These are phyloP conservation scores for Tortrix viridana DNA, from an alignment of 2,888 invertebrate species.

Conservation along the genomic window DNA sequence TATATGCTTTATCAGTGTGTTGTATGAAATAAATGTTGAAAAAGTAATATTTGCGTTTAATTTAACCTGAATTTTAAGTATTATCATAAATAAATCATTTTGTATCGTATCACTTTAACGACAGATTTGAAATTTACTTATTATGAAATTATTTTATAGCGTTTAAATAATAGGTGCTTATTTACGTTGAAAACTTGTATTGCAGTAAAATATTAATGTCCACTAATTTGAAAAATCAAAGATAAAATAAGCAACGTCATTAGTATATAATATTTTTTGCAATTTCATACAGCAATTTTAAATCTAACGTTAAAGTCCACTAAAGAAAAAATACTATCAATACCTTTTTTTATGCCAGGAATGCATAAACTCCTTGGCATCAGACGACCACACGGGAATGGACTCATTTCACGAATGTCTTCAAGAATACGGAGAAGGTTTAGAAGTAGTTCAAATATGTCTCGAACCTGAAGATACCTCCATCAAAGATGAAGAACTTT, in stretches of 20 bases:
- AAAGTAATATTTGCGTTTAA: slow-evolving; percentile 41
- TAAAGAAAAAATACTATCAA: neutral
- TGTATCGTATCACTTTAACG: no score
- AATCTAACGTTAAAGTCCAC: no score
- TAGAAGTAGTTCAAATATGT: slow-evolving; percentile 86
- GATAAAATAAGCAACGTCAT: no score
- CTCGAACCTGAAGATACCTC: slow-evolving; percentile 84
- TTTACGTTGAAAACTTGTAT: no score
- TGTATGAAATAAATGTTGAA: slow-evolving; percentile 60
- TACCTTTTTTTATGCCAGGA: slow-evolving; percentile 62
- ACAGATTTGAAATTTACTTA: no score
- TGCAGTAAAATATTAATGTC: no score
- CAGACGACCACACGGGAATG: slow-evolving; percentile 86
- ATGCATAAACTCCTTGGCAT: slow-evolving; percentile 82
- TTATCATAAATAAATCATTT: neutral
- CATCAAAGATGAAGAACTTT: slow-evolving; percentile 79
- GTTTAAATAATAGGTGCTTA: no score
- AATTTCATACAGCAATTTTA: no score
- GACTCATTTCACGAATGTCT: slow-evolving; percentile 87
- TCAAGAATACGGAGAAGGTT: slow-evolving; percentile 86
- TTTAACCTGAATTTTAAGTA: slow-evolving; percentile 32
- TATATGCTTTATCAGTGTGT: slow-evolving; percentile 62
- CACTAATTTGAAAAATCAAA: no score
- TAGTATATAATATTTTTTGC: no score
- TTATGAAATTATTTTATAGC: no score